Evolutionary conservation across 2,888 invertebrate genomes (phyloP), one percentile per base, ranked within the genome.

Genomic region (Acronicta aceris): DNA sequence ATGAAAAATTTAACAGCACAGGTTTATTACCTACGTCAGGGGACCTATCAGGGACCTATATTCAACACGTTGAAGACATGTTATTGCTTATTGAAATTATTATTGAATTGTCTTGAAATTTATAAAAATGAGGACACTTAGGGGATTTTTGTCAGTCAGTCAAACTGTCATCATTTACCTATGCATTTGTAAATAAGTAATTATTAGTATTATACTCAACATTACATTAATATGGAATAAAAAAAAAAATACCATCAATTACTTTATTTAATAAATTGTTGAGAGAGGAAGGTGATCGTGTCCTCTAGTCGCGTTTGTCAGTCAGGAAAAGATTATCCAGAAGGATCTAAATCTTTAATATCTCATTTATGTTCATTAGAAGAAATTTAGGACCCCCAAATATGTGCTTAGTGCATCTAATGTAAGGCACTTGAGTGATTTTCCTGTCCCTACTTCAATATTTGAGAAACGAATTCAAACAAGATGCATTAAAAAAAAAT

Each of bases 21-120:
- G 10, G 16, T 38, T 38, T 10, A 43, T 63, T 66, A 76, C 78
- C 78, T 76, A 17, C 12, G 79, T 77, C 79, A 45, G 36, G 71
- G 76, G 71, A 52, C 52, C 74, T 68, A 56, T 25, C 38, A 7
- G 55, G 61, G 63, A 59, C 16, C 40, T 36, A 15, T 27, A 43
- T 25, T 30, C 7, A 10, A 8, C 43, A 71, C 48, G 74, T 70
- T 42, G 49, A 65, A 63, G 64, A 65, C 68, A 68, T 67, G 33
- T 33, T 33, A 12, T 12, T 33, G 33, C 12, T 33, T 12, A 33
- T 33, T 21, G 21, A 21, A 21, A 21, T 21, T 21, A 4, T 21
- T 4, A 21, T 21, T 21, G 21, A 21, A 21, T 21, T 21, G 21
- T 21, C 21, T 30, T 30, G 0, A 9, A 33, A 33, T 12, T 33